Evolutionary conservation across 2,113 vertebrate species (phyloP).

Genomic region (Plotosus lineatus): DNA sequence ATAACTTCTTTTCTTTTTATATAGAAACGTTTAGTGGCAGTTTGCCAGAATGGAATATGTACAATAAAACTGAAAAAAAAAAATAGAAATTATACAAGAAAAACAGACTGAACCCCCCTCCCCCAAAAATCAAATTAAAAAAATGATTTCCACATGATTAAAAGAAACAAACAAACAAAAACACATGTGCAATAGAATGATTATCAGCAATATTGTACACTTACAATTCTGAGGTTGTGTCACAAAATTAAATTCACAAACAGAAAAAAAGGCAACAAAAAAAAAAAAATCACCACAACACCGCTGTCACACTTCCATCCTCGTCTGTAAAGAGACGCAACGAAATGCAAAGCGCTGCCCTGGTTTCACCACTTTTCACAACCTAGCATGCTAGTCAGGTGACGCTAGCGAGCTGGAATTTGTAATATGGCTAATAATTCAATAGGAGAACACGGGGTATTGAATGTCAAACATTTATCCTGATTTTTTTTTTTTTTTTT

Average conservation of each 20-base stretch:
- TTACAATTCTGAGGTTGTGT: slow-evolving; percentile 73
- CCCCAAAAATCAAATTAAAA: slow-evolving; percentile 37
- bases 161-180: slow-evolving; percentile 51
- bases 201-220: slow-evolving; percentile 74
- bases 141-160: slow-evolving; percentile 75
- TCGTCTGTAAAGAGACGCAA: neutral
- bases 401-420: neutral
- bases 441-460: accelerated
- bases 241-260: slow-evolving; percentile 56
- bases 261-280: slow-evolving; percentile 33
- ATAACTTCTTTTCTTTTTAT: slow-evolving; percentile 70
- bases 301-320: slow-evolving; percentile 37
- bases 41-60: slow-evolving; percentile 77
- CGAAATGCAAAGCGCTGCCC: neutral
- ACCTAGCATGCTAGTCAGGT: neutral
- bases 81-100: neutral
- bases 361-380: neutral
- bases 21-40: slow-evolving; percentile 88
- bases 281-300: slow-evolving; percentile 62
- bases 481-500: neutral
- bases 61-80: slow-evolving; percentile 74
- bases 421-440: neutral
- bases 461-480: no score
- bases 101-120: slow-evolving; percentile 35
- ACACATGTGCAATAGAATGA: slow-evolving; percentile 78